Conservation (phyloP, 30 jellyfish, hydroid and myxozoan species). For the Sanderia malayensis region DNA sequence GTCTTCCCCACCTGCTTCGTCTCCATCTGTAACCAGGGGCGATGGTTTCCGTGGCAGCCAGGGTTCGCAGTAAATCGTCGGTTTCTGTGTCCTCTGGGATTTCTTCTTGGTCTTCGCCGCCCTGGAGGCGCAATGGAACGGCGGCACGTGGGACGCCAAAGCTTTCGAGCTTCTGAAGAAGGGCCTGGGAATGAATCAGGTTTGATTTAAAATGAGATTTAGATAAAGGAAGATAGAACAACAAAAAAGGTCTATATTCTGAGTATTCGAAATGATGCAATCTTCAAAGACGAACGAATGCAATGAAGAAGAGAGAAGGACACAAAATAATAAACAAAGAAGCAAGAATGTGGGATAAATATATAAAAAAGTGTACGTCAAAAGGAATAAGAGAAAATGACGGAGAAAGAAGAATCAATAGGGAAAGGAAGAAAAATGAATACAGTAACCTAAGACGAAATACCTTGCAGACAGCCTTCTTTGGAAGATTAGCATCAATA, state of each 20-base stretch:
- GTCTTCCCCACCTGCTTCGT: conserved; percentile 88
- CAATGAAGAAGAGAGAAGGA: too few relatives aligned
- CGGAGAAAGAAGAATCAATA: too few relatives aligned
- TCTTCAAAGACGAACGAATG: too few relatives aligned
- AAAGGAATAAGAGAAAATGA: background rate
- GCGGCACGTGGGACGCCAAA: conserved; percentile 55
- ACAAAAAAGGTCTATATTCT: too few relatives aligned
- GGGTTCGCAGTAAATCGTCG: conserved; percentile 83
- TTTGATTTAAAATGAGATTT: too few relatives aligned
- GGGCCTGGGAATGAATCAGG: too few relatives aligned
- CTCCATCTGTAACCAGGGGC: conserved; percentile 97
- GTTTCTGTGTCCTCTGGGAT: conserved; percentile 89
- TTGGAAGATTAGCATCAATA: conserved; percentile 74
- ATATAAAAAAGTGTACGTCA: too few relatives aligned
- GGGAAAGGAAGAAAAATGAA: too few relatives aligned
- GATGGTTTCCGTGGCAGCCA: conserved; percentile 71
- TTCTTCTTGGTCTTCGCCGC: conserved; percentile 86
- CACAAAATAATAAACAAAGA: background rate
- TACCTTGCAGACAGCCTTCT: conserved; percentile 11
- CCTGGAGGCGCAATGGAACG: conserved; percentile 80
- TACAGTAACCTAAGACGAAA: too few relatives aligned
- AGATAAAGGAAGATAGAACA: too few relatives aligned
- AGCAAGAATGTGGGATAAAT: too few relatives aligned
- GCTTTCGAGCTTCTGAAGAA: conserved; percentile 53
- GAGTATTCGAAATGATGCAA: too few relatives aligned